Evolutionary conservation across 2,888 invertebrate species (phyloP).

Genomic region (Lasioglossum calceatum): DNA sequence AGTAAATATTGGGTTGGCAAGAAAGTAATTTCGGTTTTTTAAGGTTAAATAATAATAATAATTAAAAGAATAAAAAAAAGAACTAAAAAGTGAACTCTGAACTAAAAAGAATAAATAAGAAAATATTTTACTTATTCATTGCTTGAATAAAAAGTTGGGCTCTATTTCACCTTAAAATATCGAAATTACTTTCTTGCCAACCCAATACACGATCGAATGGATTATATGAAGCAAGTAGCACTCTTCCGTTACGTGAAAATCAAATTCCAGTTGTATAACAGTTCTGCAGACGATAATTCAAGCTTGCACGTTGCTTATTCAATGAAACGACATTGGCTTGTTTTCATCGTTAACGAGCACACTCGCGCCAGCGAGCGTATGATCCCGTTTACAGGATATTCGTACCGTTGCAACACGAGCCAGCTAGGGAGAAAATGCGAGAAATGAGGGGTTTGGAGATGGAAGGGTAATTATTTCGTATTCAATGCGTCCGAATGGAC

Average conservation of each 20-base stretch:
- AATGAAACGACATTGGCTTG: constrained; percentile 13
- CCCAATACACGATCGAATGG: not conserved
- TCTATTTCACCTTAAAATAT: too few relatives aligned
- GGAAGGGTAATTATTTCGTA: constrained; percentile 80
- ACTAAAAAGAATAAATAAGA: too few relatives aligned
- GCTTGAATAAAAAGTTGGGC: too few relatives aligned
- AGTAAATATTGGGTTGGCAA: not conserved
- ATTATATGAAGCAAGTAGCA: not conserved
- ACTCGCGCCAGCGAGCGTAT: constrained; percentile 21
- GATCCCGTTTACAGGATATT: constrained; percentile 36
- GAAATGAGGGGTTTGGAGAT: constrained; percentile 32
- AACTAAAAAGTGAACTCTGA: too few relatives aligned
- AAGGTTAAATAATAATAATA: too few relatives aligned
- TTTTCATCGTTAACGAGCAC: constrained; percentile 46
- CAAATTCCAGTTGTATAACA: not conserved
- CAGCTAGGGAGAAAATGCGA: constrained; percentile 21
- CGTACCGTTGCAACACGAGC: constrained; percentile 15
- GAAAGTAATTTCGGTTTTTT: too few relatives aligned
- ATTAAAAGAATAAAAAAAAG: too few relatives aligned
- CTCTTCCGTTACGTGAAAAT: not conserved
- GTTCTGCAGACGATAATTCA: not conserved
- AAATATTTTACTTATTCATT: too few relatives aligned
- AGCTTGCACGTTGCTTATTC: not conserved
- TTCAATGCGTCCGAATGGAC: constrained; percentile 81
- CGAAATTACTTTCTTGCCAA: too few relatives aligned